These are phyloP conservation scores for Pterostichus niger DNA, from an alignment of 2,888 invertebrate species.

Conservation along the genomic window DNA sequence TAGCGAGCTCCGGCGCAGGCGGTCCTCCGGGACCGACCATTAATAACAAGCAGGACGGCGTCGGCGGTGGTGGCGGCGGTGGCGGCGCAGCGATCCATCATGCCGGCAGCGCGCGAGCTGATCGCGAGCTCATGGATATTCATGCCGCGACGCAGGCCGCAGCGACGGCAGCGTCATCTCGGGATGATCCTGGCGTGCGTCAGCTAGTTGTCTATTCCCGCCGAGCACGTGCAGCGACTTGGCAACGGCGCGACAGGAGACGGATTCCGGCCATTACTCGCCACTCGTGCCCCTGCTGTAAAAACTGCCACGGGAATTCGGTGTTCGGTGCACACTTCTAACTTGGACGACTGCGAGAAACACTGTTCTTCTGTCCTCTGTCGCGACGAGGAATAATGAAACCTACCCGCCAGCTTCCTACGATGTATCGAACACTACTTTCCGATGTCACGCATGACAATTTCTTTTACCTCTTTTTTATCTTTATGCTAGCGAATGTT, in stretches of 20 bases:
- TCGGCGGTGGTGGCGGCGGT: neutral
- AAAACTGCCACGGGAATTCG: constrained; percentile 34
- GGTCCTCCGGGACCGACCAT: constrained; percentile 41
- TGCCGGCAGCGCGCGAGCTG: constrained; percentile 23
- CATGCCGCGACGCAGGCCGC: constrained; percentile 56
- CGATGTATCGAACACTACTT: constrained; percentile 36
- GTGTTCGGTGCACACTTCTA: too few relatives aligned
- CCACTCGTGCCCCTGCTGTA: constrained; percentile 32
- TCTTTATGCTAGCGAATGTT: neutral
- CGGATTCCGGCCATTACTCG: constrained; percentile 61
- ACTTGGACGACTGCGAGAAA: neutral
- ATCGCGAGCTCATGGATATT: constrained; percentile 61
- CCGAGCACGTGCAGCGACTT: constrained; percentile 54
- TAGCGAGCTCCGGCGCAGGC: constrained; percentile 8
- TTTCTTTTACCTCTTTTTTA: constrained; percentile 6
- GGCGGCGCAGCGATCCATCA: constrained; percentile 43
- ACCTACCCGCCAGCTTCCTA: neutral
- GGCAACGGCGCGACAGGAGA: constrained; percentile 59
- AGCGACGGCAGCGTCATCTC: constrained; percentile 53
- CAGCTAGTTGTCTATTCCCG: constrained; percentile 65
- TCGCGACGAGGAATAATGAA: constrained; percentile 24
- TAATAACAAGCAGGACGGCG: constrained; percentile 43
- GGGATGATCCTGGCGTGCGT: constrained; percentile 64
- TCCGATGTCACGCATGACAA: constrained; percentile 39
- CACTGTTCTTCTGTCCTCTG: neutral